These are phyloP conservation scores for Trachemys scripta DNA, from an alignment of 2,113 vertebrate genomes.

Conservation along the genomic window DNA sequence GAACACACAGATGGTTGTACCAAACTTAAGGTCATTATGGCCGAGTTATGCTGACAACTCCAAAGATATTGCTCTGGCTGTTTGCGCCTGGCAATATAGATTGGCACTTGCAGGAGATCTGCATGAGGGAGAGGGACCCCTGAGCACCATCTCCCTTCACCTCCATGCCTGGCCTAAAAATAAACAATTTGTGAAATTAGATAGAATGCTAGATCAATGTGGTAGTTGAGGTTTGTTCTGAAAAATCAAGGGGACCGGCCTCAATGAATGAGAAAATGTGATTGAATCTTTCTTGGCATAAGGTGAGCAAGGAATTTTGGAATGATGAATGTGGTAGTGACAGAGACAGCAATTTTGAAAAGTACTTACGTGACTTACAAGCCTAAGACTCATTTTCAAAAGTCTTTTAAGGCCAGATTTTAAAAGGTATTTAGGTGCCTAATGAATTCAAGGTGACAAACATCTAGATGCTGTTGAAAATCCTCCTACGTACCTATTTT, in stretches of 20 bases:
- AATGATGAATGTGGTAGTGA: not conserved
- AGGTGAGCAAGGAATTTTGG: not conserved
- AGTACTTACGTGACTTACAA: not conserved
- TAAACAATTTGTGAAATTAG: not conserved
- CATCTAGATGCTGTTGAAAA: not conserved
- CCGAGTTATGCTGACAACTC: not conserved
- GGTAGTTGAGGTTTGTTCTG: not conserved
- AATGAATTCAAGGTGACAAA: not conserved
- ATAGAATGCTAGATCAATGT: not conserved
- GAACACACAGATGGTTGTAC: fast-evolving
- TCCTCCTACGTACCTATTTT: not conserved
- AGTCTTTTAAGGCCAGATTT: not conserved
- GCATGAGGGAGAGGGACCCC: not conserved
- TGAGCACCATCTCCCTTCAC: not conserved
- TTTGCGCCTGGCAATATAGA: not conserved
- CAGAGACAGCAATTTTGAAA: not conserved
- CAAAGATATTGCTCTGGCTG: not conserved
- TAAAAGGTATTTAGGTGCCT: not conserved
- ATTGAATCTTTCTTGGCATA: not conserved
- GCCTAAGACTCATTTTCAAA: not conserved
- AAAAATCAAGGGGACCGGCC: not conserved
- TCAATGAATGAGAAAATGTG: not conserved
- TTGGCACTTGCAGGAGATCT: not conserved
- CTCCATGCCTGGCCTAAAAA: not conserved
- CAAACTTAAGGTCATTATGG: not conserved